Conservation (phyloP, 37 sponge, comb jelly and placozoan species). For the Theonella swinhoei region DNA sequence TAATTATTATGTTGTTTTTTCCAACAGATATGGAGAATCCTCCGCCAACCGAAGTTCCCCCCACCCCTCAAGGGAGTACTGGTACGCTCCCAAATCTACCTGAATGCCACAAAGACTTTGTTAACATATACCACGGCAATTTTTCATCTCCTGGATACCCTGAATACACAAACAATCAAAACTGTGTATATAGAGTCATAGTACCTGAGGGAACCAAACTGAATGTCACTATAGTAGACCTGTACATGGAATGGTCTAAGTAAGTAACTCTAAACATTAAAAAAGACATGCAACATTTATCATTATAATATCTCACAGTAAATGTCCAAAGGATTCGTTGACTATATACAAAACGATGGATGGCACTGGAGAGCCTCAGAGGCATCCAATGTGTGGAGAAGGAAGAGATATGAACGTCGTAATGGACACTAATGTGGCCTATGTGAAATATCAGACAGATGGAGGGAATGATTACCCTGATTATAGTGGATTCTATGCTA, state of each 20-base stretch:
- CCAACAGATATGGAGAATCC: conserved; percentile 1
- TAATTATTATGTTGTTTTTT: neutral
- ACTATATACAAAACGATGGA: neutral
- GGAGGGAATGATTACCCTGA: neutral
- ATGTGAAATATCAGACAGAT: conserved; percentile 13
- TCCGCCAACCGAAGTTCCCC: neutral
- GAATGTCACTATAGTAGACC: neutral
- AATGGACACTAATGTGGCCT: neutral
- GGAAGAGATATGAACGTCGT: neutral
- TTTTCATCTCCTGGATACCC: conserved; percentile 50
- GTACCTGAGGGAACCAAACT: conserved; percentile 20
- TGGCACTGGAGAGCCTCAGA: neutral
- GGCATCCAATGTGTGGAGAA: neutral
- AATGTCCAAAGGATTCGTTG: neutral
- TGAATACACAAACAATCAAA: conserved; percentile 7
- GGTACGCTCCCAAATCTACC: neutral
- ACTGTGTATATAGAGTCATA: conserved; percentile 55
- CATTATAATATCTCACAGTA: neutral
- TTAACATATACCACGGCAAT: neutral
- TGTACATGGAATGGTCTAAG: conserved; percentile 25
- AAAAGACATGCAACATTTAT: neutral
- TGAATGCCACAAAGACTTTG: neutral
- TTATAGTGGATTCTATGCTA: conserved; percentile 5
- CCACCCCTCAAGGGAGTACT: too few relatives aligned
- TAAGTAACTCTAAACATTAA: too few relatives aligned